Percentiles rank a stretch among this genome's conserved stretches.
phyloP scores from a whole-genome alignment of 1,140 invertebrate species.

The Trichonephila clavipes region DNA sequence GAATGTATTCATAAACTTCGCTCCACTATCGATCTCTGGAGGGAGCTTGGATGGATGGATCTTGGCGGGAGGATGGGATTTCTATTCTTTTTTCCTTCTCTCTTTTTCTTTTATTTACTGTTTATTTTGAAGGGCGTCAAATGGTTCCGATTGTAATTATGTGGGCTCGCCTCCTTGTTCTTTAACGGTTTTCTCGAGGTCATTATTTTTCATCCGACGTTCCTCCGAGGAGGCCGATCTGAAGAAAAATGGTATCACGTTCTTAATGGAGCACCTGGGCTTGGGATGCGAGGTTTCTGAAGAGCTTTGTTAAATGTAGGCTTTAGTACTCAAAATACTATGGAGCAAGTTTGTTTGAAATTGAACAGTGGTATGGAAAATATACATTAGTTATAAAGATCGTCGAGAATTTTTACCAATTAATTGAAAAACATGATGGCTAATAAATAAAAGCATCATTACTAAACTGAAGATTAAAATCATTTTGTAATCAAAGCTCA shows the following conservation, averaged over 20 bases:
- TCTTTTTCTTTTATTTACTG: conserved; percentile 48
- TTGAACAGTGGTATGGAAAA: too few relatives aligned
- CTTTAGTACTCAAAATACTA: too few relatives aligned
- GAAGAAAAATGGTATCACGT: not conserved
- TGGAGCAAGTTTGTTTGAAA: too few relatives aligned
- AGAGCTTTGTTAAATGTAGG: not conserved
- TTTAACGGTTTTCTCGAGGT: conserved; percentile 56
- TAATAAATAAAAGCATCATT: too few relatives aligned
- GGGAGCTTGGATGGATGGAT: conserved; percentile 29
- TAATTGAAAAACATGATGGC: too few relatives aligned
- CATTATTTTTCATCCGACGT: conserved; percentile 57
- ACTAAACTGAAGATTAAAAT: too few relatives aligned
- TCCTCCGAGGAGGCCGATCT: not conserved
- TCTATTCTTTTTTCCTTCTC: not conserved
- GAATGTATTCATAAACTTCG: conserved; percentile 66
- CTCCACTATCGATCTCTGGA: not conserved
- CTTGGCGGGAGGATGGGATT: conserved; percentile 17
- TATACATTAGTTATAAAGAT: too few relatives aligned
- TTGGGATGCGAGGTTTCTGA: not conserved
- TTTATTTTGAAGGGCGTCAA: conserved; percentile 6
- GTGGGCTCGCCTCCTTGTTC: conserved; percentile 49
- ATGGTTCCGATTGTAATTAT: conserved; percentile 54
- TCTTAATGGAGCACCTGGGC: conserved; percentile 22
- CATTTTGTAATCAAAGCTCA: too few relatives aligned
- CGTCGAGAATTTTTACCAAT: too few relatives aligned